Evolutionary conservation across 1,140 invertebrate genomes (phyloP).

Genomic region (Neodiprion pinetum): DNA sequence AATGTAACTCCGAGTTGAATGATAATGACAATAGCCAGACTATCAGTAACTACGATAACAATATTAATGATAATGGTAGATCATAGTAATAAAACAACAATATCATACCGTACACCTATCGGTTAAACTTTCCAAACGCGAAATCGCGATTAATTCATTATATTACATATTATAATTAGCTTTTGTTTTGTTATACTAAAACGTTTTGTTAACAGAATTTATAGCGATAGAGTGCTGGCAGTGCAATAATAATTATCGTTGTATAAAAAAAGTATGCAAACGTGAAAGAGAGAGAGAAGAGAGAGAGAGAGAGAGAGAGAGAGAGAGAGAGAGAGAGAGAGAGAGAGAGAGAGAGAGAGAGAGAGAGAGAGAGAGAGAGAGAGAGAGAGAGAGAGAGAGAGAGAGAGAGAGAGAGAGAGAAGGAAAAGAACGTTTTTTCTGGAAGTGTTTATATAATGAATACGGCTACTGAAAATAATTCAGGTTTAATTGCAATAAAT

Average conservation of each 20-base stretch:
- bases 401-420: slow-evolving; percentile 13
- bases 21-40: no score
- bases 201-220: slow-evolving; percentile 1
- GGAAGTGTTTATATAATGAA: neutral
- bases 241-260: slow-evolving; percentile 31
- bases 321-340: slow-evolving; percentile 16
- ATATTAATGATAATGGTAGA: neutral
- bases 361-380: slow-evolving; percentile 13
- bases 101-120: no score
- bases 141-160: neutral
- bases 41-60: neutral
- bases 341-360: slow-evolving; percentile 13
- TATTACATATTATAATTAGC: neutral
- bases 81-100: no score
- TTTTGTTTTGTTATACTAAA: neutral
- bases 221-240: slow-evolving; percentile 33
- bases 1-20: no score
- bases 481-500: no score
- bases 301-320: slow-evolving; percentile 16
- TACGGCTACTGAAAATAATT: neutral
- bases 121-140: neutral
- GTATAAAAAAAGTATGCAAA: slow-evolving; percentile 12
- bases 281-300: slow-evolving; percentile 12
- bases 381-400: slow-evolving; percentile 20
- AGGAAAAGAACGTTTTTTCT: neutral